Conservation (phyloP, 2,888 invertebrate species). For the Volucella bombylans region DNA sequence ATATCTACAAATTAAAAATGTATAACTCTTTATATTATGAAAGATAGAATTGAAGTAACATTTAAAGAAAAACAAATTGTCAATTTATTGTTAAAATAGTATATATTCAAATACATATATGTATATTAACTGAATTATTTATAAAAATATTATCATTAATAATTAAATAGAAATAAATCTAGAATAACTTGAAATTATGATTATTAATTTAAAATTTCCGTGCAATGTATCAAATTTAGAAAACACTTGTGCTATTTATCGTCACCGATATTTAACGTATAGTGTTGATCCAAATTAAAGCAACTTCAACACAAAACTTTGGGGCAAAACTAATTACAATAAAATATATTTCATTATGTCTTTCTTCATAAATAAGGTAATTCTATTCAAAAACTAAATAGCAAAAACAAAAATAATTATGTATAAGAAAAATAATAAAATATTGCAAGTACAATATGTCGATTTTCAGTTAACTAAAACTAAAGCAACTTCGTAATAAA, state of each 20-base stretch:
- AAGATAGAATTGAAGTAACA: constrained; percentile 12
- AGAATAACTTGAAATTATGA: too few species aligned
- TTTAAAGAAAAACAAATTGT: constrained; percentile 40
- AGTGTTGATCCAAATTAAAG: too few species aligned
- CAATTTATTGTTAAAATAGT: constrained; percentile 66
- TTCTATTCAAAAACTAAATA: background rate
- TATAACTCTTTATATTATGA: constrained; percentile 18
- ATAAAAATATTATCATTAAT: background rate
- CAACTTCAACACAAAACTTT: background rate
- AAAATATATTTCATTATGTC: background rate
- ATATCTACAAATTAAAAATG: constrained; percentile 11
- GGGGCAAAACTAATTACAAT: background rate
- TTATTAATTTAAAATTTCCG: background rate
- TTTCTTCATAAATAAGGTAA: background rate
- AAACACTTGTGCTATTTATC: too few species aligned
- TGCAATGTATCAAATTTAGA: background rate
- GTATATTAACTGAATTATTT: constrained; percentile 14
- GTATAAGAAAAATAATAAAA: background rate
- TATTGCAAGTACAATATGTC: too few species aligned
- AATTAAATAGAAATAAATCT: background rate
- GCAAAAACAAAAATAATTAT: background rate
- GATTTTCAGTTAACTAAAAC: too few species aligned
- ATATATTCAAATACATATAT: constrained; percentile 33
- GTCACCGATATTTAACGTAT: too few species aligned
- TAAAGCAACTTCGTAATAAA: too few species aligned